These are phyloP conservation scores for Steinernema hermaphroditum DNA, from an alignment of 2,888 invertebrate species.

Conservation along the genomic window DNA sequence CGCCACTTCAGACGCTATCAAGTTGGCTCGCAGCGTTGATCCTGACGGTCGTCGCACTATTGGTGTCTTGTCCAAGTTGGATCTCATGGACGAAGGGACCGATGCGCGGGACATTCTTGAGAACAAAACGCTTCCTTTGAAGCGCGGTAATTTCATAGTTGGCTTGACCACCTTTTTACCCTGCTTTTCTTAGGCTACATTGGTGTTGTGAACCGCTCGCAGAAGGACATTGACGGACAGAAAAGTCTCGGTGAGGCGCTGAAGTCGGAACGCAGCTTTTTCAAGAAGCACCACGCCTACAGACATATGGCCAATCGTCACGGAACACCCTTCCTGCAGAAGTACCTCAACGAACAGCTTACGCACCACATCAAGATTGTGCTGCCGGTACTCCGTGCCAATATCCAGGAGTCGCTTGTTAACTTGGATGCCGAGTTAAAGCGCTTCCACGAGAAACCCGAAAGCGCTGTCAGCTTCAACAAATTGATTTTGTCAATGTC, in stretches of 20 bases:
- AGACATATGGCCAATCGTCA: background rate
- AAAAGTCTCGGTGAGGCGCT: background rate
- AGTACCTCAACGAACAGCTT: background rate
- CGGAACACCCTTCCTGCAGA: background rate
- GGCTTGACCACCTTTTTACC: background rate
- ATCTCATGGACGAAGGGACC: constrained; percentile 32
- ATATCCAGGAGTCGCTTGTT: background rate
- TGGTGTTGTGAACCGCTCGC: constrained; percentile 1
- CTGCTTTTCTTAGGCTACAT: too few relatives aligned
- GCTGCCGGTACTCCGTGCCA: background rate
- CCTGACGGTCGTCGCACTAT: constrained; percentile 32
- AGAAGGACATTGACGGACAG: background rate
- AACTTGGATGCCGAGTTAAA: background rate
- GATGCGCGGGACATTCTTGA: constrained; percentile 18
- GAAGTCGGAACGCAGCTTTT: background rate
- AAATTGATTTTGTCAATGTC: background rate
- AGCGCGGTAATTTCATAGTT: background rate
- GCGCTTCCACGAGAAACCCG: background rate
- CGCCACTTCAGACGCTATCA: constrained; percentile 22
- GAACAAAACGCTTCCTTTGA: constrained; percentile 8
- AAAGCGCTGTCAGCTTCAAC: background rate
- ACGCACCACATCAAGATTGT: background rate
- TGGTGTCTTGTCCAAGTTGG: constrained; percentile 30
- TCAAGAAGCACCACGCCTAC: background rate
- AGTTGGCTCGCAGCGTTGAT: constrained; percentile 27